phyloP scores from a whole-genome alignment of 1,140 invertebrate genomes.

The Ectropis grisescens region DNA sequence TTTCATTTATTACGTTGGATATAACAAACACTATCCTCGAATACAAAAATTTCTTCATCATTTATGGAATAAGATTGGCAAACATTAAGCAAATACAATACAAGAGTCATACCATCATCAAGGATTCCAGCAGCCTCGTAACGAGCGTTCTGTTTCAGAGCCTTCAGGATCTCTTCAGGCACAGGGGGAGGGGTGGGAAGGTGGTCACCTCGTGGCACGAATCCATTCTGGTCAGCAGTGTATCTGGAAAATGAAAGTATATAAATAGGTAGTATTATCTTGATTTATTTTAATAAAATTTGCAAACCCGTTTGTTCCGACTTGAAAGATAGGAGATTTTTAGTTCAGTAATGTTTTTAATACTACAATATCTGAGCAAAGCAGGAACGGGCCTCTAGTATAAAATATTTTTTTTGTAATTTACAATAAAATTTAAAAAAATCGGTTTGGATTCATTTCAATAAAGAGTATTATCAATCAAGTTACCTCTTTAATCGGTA shows the following conservation, averaged over 20 bases:
- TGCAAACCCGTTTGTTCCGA: background rate
- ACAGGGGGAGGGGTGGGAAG: conserved; percentile 84
- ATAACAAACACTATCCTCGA: no score
- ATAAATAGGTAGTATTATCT: background rate
- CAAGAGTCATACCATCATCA: conserved; percentile 37
- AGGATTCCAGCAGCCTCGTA: conserved; percentile 59
- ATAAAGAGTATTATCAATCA: no score
- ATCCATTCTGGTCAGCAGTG: conserved; percentile 85
- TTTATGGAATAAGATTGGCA: no score
- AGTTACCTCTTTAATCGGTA: no score
- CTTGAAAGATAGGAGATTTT: background rate
- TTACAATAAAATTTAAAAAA: background rate
- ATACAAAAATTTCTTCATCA: no score
- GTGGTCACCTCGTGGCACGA: conserved; percentile 80
- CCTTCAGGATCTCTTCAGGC: conserved; percentile 68
- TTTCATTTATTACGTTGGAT: no score
- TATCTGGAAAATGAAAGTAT: conserved; percentile 70
- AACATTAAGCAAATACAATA: no score
- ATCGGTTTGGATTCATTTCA: no score
- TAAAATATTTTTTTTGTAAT: background rate
- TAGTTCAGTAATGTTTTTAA: no score
- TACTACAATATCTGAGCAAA: no score
- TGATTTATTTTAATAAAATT: background rate
- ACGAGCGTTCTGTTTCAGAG: conserved; percentile 48
- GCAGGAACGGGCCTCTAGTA: no score